Percentiles rank a stretch among this genome's conserved stretches.
Evolutionary conservation across 2,797 vertebrate genomes (phyloP).

Genomic region (Takifugu rubripes): DNA sequence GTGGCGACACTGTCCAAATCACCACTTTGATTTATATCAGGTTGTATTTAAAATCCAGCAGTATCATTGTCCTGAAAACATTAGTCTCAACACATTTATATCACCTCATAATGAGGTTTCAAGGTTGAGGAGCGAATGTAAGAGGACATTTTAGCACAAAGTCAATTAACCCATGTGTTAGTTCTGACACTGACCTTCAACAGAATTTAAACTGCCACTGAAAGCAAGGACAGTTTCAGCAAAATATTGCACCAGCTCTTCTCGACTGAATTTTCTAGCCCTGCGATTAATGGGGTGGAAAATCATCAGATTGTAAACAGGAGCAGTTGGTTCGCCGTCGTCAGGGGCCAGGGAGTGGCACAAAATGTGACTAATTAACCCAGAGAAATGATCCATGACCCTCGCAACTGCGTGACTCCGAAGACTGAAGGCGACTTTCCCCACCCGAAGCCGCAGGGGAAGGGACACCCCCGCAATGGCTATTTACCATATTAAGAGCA

Average conservation of each 20-base stretch:
- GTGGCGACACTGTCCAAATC: slow-evolving; percentile 45
- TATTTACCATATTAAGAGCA: background rate
- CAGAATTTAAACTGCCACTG: slow-evolving; percentile 16
- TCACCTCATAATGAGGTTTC: background rate
- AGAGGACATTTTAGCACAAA: too few relatives aligned
- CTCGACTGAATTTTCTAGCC: slow-evolving; percentile 8
- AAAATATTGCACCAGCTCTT: slow-evolving; percentile 4
- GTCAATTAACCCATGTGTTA: background rate
- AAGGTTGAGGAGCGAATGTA: too few relatives aligned
- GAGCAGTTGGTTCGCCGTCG: slow-evolving; percentile 50
- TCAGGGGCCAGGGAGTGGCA: slow-evolving; percentile 41
- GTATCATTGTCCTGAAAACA: too few relatives aligned
- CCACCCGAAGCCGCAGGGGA: too few relatives aligned
- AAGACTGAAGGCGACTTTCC: background rate
- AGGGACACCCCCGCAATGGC: background rate
- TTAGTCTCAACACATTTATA: background rate
- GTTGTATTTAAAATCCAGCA: too few relatives aligned
- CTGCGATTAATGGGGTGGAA: slow-evolving; percentile 53
- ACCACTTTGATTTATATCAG: background rate
- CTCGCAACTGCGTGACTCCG: slow-evolving; percentile 25
- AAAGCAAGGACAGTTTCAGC: slow-evolving; percentile 19
- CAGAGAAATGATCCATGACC: slow-evolving; percentile 45
- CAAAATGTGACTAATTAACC: slow-evolving; percentile 64
- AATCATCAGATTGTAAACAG: slow-evolving; percentile 55
- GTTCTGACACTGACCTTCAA: slow-evolving; percentile 1